Base-by-base conservation (phyloP, 2,888 invertebrate genomes). In the Hydrotaea diabolus region DNA sequence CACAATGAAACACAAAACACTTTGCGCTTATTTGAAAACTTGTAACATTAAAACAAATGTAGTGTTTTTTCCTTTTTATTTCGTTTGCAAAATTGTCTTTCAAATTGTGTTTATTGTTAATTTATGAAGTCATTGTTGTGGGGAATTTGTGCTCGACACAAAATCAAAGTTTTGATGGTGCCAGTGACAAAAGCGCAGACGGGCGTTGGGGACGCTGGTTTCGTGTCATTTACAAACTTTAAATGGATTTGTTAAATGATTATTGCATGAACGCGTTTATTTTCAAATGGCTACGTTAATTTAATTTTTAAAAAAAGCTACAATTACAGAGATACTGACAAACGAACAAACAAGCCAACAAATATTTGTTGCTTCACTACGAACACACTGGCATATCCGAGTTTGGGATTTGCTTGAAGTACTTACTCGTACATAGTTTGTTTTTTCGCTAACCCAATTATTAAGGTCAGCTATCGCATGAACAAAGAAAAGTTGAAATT, bases 221-320 rank as follows among this genome's bases (percentile, higher is more conserved):
- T 59, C 59, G 55, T 59, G 26, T 59, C 26, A 59, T 59, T 59
- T 23, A 26, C 26, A 26, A 59, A 59, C 23, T 59, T 59, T 59
- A 59, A 59, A 59, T 59, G 59, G 59, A 59, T 59, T 59, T 26
- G 26, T 59, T 59, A 43, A 4, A 21, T 79, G 66, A 21, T 76
- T 79, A 79, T 72, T 53, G 55, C 78, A 76, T 57, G 57, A 71
- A 72, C 64, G 72, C 75, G 78, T 76, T 82, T 64, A 76, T 76
- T 79, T 79, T 76, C 71, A 77, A 79, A 75, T n/a, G n/a, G 7
- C 43, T 64, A 75, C 55, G 75, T 36, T 82, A 79, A 82, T 79
- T 82, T 79, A 72, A 49, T 49, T 49, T 49, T n/a, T 4, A 31
- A 31, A 43, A 13, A 43, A 43, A 43, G 43, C 43, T 43, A 49